Evolutionary conservation across 1,140 invertebrate genomes (phyloP).

Genomic region (Idris sp.): DNA sequence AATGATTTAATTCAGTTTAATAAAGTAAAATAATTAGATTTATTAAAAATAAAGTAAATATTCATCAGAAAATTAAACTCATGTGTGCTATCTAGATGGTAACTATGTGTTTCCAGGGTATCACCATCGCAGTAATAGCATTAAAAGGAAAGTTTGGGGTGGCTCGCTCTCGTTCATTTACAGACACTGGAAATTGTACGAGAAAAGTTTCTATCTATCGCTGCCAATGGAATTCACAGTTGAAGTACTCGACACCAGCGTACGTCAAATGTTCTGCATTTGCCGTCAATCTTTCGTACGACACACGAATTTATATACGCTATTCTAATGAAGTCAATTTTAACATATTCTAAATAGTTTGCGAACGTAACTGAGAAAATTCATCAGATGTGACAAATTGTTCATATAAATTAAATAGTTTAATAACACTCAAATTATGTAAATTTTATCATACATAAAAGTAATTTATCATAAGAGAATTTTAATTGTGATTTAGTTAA

Average conservation of each 20-base stretch:
- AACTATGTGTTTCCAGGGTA: slow-evolving; percentile 25
- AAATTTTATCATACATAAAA: no score
- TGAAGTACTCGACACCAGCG: slow-evolving; percentile 21
- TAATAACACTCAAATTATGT: no score
- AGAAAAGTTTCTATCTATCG: slow-evolving; percentile 50
- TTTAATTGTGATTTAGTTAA: no score
- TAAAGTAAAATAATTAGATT: no score
- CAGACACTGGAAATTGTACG: slow-evolving; percentile 28
- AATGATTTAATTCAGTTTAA: no score
- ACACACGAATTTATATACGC: slow-evolving; percentile 41
- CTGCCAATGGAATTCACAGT: slow-evolving; percentile 33
- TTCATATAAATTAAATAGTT: no score
- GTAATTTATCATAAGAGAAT: no score
- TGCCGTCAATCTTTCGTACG: slow-evolving; percentile 39
- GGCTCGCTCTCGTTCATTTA: slow-evolving; percentile 34
- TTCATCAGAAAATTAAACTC: neutral
- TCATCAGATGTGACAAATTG: neutral
- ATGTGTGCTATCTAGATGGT: slow-evolving; percentile 2
- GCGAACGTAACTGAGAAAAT: neutral
- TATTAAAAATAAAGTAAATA: no score
- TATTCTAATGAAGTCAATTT: slow-evolving; percentile 42
- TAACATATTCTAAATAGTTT: slow-evolving; percentile 28
- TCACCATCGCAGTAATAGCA: slow-evolving; percentile 34
- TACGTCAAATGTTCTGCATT: slow-evolving; percentile 50
- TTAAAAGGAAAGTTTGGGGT: slow-evolving; percentile 56